Base-by-base conservation (phyloP, 2,888 invertebrate genomes). In the Bombylius discolor region DNA sequence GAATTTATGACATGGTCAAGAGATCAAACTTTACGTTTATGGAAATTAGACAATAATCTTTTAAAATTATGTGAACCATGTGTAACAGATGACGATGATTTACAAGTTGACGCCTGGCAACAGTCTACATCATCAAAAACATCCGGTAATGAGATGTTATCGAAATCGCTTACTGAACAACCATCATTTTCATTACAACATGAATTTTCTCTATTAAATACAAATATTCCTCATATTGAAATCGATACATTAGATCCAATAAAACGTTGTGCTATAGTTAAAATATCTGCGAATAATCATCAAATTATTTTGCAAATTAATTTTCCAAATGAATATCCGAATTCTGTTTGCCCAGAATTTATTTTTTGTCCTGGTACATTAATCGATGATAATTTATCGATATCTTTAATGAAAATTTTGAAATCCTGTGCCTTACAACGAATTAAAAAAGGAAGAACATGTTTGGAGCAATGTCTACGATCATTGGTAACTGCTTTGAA, bases 1-100 rank as follows among this genome's bases (percentile, higher is more conserved):
- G 91, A 96, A 70, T 76, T 97, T 49, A 85, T 96, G 0, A 95
- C 95, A 4, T 97, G 96, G 96, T 93, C 93, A 0, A 84, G 91
- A 68, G 96, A 97, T 77, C 93, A 95, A 68, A 90, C 87, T 13
- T 77, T 97, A 46, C 80, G 95, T 53, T 84, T 95, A 32, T 96
- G 95, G 90, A 84, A 85, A 66, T 88, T 95, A 67, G 91, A 92
- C 69, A 84, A 88, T 47, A 84, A 85, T 58, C 76, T 95, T 60
- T 82, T 92, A 63, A 90, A 90, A 75, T 76, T 89, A 66, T 90
- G 90, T 69, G 73, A 73, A 53, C 68, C 78, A 64, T 61, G 78
- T 76, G 67, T 78, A 72, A 64, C 82, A 58, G 79, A 79, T 32
- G 76, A 74, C 63, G 74, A 55, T 23, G 49, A 49, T 50, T 14